Evolutionary conservation across 2,113 vertebrate species (phyloP).

Genomic region (Pantherophis guttatus): DNA sequence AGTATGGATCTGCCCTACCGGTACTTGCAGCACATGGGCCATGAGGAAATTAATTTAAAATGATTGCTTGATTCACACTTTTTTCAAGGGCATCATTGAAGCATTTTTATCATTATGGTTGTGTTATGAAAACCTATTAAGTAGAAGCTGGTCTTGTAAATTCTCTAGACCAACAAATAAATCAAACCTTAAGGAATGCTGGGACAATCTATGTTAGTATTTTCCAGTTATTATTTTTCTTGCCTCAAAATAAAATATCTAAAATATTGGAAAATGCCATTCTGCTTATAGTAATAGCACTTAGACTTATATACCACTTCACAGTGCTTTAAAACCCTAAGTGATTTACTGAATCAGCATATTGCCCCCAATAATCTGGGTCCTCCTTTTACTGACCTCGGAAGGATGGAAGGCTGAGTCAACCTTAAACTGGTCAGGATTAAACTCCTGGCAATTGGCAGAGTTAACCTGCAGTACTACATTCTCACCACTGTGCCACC

Average conservation of each 20-base stretch:
- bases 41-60: constrained; percentile 65
- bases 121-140: constrained; percentile 70
- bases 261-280: constrained; percentile 68
- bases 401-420: background rate
- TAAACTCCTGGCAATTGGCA: background rate
- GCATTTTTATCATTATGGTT: constrained; percentile 66
- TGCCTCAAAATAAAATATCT: constrained; percentile 57
- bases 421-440: background rate
- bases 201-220: constrained; percentile 53
- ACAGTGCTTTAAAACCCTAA: background rate
- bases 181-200: background rate
- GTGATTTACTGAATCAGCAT: background rate
- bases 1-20: constrained; percentile 10
- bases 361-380: background rate
- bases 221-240: constrained; percentile 57
- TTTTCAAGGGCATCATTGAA: constrained; percentile 57
- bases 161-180: constrained; percentile 34
- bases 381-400: background rate
- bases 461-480: background rate
- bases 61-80: constrained; percentile 51
- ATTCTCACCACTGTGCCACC: background rate
- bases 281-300: constrained; percentile 41
- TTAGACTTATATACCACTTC: background rate
- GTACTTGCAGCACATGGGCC: constrained; percentile 48
- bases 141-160: constrained; percentile 41